Evolutionary conservation across 2,113 vertebrate genomes (phyloP).

Genomic region (Cichladusa arquata): DNA sequence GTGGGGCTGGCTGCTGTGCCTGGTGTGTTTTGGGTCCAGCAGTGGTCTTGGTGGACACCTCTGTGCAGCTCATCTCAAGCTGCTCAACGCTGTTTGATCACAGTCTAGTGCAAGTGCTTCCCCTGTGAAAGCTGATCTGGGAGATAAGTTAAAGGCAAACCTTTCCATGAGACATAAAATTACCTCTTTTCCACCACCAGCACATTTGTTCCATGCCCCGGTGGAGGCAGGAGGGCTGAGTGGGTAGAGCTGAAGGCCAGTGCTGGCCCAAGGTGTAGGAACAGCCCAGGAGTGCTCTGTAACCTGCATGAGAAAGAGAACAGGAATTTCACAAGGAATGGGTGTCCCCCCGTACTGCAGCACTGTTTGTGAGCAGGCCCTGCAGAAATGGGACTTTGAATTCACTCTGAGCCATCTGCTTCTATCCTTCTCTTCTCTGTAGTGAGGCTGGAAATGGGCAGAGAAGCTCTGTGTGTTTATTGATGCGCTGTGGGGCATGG

Average conservation of each 20-base stretch:
- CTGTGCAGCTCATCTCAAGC: neutral
- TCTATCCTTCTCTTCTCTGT: neutral
- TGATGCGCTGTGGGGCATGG: neutral
- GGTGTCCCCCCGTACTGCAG: neutral
- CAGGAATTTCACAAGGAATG: neutral
- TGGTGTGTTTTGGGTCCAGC: neutral
- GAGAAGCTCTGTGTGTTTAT: neutral
- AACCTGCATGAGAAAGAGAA: accelerated
- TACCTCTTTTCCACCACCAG: neutral
- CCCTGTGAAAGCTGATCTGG: neutral
- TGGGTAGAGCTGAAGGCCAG: neutral
- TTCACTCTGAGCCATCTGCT: neutral
- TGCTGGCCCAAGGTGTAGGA: neutral
- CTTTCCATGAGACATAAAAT: slow-evolving; percentile 18
- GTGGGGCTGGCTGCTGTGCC: neutral
- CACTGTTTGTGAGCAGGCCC: neutral
- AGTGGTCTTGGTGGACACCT: neutral
- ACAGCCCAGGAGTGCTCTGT: neutral
- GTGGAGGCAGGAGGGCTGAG: neutral
- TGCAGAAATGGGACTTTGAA: neutral
- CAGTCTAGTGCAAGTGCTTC: neutral
- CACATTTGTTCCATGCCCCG: neutral
- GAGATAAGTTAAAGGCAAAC: neutral
- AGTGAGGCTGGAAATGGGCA: neutral
- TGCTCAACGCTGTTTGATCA: neutral